Conservation (phyloP, 2,797 vertebrate species). For the Bovichtus diacanthus region DNA sequence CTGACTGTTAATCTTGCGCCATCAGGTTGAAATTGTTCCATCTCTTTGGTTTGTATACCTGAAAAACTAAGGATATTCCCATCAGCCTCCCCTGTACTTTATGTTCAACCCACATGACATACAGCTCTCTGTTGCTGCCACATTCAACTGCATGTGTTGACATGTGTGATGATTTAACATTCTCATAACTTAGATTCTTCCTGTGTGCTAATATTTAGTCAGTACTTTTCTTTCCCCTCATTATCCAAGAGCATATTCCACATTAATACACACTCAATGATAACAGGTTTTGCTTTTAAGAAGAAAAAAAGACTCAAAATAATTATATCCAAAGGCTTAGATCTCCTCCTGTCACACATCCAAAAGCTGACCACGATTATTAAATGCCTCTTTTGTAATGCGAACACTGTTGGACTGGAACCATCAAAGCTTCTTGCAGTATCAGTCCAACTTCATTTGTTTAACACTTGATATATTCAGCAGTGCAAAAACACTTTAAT, state of each 20-base stretch:
- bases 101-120: neutral
- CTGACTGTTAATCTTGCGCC: neutral
- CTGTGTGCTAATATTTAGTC: neutral
- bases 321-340: conserved; percentile 30
- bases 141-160: neutral
- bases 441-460: conserved; percentile 58
- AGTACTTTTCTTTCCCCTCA: neutral
- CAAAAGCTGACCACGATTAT: conserved; percentile 52
- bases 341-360: conserved; percentile 54
- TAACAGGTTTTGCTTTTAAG: conserved; percentile 21
- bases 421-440: conserved; percentile 44
- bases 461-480: conserved; percentile 66
- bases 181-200: neutral
- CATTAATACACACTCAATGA: neutral
- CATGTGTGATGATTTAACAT: neutral
- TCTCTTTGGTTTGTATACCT: conserved; percentile 4
- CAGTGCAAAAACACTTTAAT: conserved; percentile 66
- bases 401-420: conserved; percentile 45
- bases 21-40: neutral
- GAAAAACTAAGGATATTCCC: neutral
- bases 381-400: conserved; percentile 53
- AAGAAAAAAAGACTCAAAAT: conserved; percentile 7
- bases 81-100: neutral
- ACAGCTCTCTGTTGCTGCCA: neutral
- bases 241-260: conserved; percentile 8